Percentiles rank a stretch among this genome's conserved stretches.
These are phyloP conservation scores for Lethenteron camtschaticum DNA, from an alignment of 2,113 vertebrate genomes.

Conservation along the genomic window DNA sequence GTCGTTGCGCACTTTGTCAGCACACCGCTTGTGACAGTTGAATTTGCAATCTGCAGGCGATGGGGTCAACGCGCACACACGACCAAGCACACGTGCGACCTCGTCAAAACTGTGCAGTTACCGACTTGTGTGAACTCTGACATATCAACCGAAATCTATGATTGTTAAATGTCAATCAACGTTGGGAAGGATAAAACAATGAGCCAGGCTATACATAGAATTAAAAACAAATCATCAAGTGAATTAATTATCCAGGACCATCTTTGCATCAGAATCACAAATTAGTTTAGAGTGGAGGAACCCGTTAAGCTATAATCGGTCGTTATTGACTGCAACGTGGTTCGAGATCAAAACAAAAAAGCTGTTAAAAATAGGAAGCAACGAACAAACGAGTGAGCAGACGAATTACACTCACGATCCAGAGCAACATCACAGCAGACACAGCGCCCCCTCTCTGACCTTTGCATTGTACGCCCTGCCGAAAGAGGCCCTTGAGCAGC, in stretches of 20 bases:
- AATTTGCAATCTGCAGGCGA: slow-evolving; percentile 47
- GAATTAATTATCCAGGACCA: too few species aligned
- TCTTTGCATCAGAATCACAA: too few species aligned
- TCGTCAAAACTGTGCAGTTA: neutral
- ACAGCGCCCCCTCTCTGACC: slow-evolving; percentile 18
- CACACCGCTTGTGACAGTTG: slow-evolving; percentile 66
- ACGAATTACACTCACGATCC: too few species aligned
- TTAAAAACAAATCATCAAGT: too few species aligned
- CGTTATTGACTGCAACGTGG: neutral
- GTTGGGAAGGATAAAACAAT: too few species aligned
- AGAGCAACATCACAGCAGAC: too few species aligned
- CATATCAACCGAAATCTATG: neutral
- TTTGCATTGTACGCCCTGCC: slow-evolving; percentile 69
- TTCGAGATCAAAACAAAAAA: too few species aligned
- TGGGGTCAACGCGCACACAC: slow-evolving; percentile 2
- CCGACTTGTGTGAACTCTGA: neutral
- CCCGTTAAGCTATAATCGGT: neutral
- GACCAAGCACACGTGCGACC: neutral
- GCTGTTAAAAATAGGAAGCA: too few species aligned
- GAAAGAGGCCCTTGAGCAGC: slow-evolving; percentile 52
- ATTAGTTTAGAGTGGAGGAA: too few species aligned
- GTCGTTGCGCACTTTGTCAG: slow-evolving; percentile 52
- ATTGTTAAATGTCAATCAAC: neutral
- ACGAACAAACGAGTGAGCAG: neutral
- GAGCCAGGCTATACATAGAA: too few species aligned